Evolutionary conservation across 2,888 invertebrate genomes (phyloP).

Genomic region (Xylota segnis): DNA sequence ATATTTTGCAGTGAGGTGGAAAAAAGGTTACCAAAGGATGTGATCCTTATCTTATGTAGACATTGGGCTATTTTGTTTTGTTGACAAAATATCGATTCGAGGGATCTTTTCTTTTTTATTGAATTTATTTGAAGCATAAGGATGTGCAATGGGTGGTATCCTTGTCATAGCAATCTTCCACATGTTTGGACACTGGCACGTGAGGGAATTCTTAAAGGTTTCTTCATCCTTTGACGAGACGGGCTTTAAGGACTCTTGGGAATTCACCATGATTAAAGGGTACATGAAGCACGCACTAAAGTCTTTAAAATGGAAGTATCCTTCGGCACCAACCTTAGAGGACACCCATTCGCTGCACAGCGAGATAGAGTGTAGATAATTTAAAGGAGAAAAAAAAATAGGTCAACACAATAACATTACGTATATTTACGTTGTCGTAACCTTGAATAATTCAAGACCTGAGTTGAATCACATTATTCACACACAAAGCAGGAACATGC

Average conservation of each 20-base stretch:
- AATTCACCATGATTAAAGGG: too few species aligned
- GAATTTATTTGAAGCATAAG: not conserved
- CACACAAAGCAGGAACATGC: not conserved
- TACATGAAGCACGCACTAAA: too few species aligned
- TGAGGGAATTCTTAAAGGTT: not conserved
- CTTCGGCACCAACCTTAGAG: too few species aligned
- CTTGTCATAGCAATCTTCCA: slow-evolving; percentile 7
- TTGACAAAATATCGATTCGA: slow-evolving; percentile 18
- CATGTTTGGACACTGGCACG: not conserved
- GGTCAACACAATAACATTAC: not conserved
- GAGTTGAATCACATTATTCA: not conserved
- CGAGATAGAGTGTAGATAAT: too few species aligned
- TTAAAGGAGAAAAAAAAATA: too few species aligned
- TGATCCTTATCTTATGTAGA: not conserved
- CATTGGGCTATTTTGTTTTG: slow-evolving; percentile 8
- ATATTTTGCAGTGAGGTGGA: slow-evolving; percentile 39
- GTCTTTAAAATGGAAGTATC: too few species aligned
- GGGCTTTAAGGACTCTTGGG: too few species aligned
- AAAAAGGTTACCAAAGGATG: slow-evolving; percentile 31
- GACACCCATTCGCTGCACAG: too few species aligned
- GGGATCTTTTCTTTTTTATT: slow-evolving; percentile 7
- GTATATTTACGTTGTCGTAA: not conserved
- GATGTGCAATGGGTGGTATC: not conserved
- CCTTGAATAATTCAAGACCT: slow-evolving; percentile 1
- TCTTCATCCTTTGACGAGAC: too few species aligned